Base-by-base conservation (phyloP, 2,113 vertebrate genomes). In the Neolamprologus longior region DNA sequence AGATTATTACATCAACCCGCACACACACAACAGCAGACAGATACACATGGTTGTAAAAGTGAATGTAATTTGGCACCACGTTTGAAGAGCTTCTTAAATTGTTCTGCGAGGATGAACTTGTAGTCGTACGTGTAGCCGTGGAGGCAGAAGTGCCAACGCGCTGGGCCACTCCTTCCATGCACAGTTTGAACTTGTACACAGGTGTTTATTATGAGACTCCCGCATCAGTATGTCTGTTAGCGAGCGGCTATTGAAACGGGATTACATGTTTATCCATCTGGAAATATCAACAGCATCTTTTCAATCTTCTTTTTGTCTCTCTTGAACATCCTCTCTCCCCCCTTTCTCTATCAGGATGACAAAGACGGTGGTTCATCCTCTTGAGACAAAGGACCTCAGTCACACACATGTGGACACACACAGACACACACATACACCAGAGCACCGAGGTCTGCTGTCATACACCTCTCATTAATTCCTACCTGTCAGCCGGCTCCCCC, bases 391-490 rank as follows among this genome's bases (percentile, higher is more conserved):
- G 92, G 95, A 91, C 92, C 87, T 89, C 89, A 82, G 83, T 89
- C 92, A 87, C 92, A 89, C 81, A 83, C 83, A 81, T 61, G 21
- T 63, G 84, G 73, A 91, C 90, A 82, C 82, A 89, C 87, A 80
- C 83, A 86, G 66, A 42, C 86, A 45, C 87, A 87, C 90, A 90
- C 84, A 87, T 73, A 91, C 85, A 88, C 91, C 85, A 80, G 91
- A 94, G 91, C 93, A 88, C 90, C 7, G 85, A 92, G 95, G 95
- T 95, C 86, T 89, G 93, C 95, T 85, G 6, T 95, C 94, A 95
- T 96, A 96, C 94, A 96, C 95, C 96, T 95, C 93, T 96, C 94
- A 92, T 96, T 97, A 95, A 96, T 93, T 96, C 94, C 95, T 93
- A 92, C 88, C 93, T 93, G 91, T 96, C 96, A 95, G 89, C 86